Base-by-base conservation (phyloP, 2,113 vertebrate species). In the Octodon degus region DNA sequence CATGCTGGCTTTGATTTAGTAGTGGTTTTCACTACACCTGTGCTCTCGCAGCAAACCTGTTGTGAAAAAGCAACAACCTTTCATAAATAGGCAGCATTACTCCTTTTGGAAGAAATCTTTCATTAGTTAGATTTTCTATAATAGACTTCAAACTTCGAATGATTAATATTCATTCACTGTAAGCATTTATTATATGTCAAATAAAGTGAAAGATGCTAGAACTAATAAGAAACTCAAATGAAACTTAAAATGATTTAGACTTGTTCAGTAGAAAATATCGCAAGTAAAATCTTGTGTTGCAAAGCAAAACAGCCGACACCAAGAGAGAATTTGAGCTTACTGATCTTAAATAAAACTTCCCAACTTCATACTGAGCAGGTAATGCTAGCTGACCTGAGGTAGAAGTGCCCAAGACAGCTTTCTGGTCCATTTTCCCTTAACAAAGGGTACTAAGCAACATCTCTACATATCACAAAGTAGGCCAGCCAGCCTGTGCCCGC, bases 371-470 rank as follows among this genome's bases (percentile, higher is more conserved):
- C 85, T 83, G 94, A 90, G 65, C 2, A 62, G 90, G 95, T 90
- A 96, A 95, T 92, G 70, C 77, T 90, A 76, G 80, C 60, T 95
- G 96, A 92, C 93, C 62, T 92, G 81, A 89, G 60, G 85, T 86
- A 84, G 87, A 93, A 94, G 97, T 96, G 85, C 85, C 92, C 74
- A 22, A 94, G 74, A 97, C 91, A 86, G 93, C n/a, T 95, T 90
- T 92, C 88, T 88, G 95, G 85, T 68, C 55, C 77, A 96, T 95
- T 97, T 60, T 90, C 37, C 79, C 90, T 96, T 97, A 93, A 97
- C 79, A 95, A 92, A 95, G 82, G 97, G 97, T 97, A 97, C 97
- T 92, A 85, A 94, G 97, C 96, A 98, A 97, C 96, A 96, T 80
- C 77, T 95, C 95, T 92, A 92, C 85, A 97, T 92, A 95, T 93